Evolutionary conservation across 1,140 invertebrate genomes (phyloP).

Genomic region (Heliconius congener): DNA sequence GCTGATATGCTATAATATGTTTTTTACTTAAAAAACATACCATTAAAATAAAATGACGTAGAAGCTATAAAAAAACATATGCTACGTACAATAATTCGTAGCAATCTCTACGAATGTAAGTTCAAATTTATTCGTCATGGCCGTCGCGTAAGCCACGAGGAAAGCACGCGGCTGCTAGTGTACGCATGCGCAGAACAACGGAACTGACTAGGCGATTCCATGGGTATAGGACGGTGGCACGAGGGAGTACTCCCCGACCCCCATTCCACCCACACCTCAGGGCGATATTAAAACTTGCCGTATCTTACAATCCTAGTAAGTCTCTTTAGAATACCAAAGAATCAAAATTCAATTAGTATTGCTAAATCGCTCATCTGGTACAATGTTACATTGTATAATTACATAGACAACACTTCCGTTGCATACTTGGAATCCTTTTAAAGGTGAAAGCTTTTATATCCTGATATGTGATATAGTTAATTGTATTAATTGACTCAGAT

Average conservation of each 20-base stretch:
- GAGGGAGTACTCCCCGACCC: slow-evolving; percentile 17
- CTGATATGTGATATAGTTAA: slow-evolving; percentile 14
- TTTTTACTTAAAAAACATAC: background rate
- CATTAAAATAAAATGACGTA: background rate
- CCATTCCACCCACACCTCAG: slow-evolving; percentile 21
- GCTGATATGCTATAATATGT: too few relatives aligned
- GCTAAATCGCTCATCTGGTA: background rate
- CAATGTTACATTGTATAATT: background rate
- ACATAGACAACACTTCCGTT: background rate
- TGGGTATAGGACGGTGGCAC: slow-evolving; percentile 27
- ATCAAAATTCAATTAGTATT: slow-evolving; percentile 62
- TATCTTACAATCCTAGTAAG: slow-evolving; percentile 62
- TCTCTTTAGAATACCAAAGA: slow-evolving; percentile 58
- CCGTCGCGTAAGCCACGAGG: slow-evolving; percentile 61
- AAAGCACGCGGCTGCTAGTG: slow-evolving; percentile 64
- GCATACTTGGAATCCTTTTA: slow-evolving; percentile 5
- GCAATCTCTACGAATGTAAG: slow-evolving; percentile 42
- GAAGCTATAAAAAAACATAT: background rate
- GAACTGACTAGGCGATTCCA: slow-evolving; percentile 24
- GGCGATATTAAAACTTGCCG: slow-evolving; percentile 65
- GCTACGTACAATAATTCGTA: slow-evolving; percentile 14
- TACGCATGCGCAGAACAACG: slow-evolving; percentile 64
- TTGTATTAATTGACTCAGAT: slow-evolving; percentile 12
- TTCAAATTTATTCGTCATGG: slow-evolving; percentile 51
- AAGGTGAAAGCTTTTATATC: slow-evolving; percentile 13